Percentiles rank a stretch among this genome's conserved stretches.
phyloP scores from a whole-genome alignment of 2,888 invertebrate species.

The Orchesella flavescens region DNA sequence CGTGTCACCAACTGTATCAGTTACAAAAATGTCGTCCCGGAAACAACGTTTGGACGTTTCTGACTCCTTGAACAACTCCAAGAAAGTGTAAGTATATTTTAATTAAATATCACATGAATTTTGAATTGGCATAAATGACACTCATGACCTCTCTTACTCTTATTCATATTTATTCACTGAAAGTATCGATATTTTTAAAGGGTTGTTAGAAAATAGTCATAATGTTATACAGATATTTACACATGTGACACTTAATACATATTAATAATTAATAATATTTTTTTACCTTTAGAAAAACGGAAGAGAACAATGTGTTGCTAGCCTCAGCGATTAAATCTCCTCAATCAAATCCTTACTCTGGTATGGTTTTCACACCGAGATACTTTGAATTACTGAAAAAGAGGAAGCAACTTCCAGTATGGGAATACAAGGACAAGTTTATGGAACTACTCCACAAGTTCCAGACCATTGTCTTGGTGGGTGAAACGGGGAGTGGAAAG shows the following conservation, averaged over 20 bases:
- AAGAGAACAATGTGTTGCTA: conserved; percentile 23
- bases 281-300: conserved; percentile 42
- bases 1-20: not conserved
- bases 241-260: not conserved
- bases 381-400: conserved; percentile 93
- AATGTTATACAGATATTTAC: not conserved
- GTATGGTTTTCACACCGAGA: conserved; percentile 85
- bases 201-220: not conserved
- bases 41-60: conserved; percentile 68
- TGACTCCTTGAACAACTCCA: conserved; percentile 60
- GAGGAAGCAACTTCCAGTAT: conserved; percentile 93
- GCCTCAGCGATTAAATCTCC: conserved; percentile 11
- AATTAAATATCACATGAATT: too few relatives aligned
- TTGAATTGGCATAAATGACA: too few relatives aligned
- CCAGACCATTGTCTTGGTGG: conserved; percentile 96
- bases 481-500: conserved; percentile 99
- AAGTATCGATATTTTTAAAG: too few relatives aligned
- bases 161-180: too few relatives aligned
- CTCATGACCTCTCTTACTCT: too few relatives aligned
- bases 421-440: conserved; percentile 97
- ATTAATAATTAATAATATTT: not conserved
- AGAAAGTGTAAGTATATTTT: conserved; percentile 68
- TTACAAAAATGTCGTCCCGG: conserved; percentile 64
- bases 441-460: conserved; percentile 93
- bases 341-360: conserved; percentile 84